Conservation (phyloP, 1,140 invertebrate genomes). For the Zelostemma sp. region DNA sequence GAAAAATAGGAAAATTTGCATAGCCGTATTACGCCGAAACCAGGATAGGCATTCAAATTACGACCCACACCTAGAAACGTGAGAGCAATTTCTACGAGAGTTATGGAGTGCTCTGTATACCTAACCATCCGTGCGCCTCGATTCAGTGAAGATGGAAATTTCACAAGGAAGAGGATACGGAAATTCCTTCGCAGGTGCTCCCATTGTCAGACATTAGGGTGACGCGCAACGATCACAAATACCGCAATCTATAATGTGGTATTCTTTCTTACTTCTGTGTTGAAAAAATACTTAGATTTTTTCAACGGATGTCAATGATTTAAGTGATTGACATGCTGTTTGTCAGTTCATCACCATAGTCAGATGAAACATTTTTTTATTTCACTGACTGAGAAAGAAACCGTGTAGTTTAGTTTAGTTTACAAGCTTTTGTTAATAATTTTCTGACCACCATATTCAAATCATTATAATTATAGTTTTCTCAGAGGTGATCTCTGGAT, state of each 20-base stretch:
- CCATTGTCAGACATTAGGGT: constrained; percentile 16
- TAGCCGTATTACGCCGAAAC: constrained; percentile 17
- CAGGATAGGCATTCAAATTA: constrained; percentile 25
- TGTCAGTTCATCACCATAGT: too few species aligned
- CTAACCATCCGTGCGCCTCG: constrained; percentile 13
- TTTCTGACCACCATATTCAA: too few species aligned
- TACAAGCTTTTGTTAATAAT: too few species aligned
- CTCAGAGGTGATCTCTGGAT: too few species aligned
- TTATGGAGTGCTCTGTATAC: constrained; percentile 16
- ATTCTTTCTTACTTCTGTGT: neutral
- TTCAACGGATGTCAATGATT: too few species aligned
- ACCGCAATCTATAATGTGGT: neutral
- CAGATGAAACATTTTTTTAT: too few species aligned
- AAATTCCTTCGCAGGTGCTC: constrained; percentile 18
- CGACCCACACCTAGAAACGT: constrained; percentile 12
- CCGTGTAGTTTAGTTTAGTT: too few species aligned
- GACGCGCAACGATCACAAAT: constrained; percentile 8
- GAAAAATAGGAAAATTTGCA: constrained; percentile 32
- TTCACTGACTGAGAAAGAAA: too few species aligned
- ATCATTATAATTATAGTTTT: too few species aligned
- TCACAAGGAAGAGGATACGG: constrained; percentile 13
- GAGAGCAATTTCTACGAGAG: constrained; percentile 24
- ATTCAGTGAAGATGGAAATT: constrained; percentile 22
- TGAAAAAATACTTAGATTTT: neutral
- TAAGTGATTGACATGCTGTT: too few species aligned